Evolutionary conservation across 2,888 invertebrate genomes (phyloP).

Genomic region (Chesias legatella): DNA sequence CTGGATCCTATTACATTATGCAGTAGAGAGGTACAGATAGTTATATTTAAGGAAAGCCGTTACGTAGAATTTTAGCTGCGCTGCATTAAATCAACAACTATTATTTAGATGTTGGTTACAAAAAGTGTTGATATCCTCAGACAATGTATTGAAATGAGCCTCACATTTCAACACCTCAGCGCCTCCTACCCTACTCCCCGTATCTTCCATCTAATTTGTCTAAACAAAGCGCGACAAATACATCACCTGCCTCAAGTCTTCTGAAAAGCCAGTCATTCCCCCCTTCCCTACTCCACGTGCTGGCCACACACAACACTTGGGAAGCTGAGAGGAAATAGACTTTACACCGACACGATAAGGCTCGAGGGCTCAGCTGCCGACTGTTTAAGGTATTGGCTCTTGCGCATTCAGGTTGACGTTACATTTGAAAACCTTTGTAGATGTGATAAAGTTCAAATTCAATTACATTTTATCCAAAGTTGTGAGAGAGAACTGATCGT

Average conservation of each 20-base stretch:
- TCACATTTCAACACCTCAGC: conserved; percentile 1
- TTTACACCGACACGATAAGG: neutral
- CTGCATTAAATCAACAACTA: too few relatives aligned
- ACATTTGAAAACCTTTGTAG: neutral
- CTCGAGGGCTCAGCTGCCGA: neutral
- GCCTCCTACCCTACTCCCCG: conserved; percentile 6
- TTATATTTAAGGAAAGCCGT: too few relatives aligned
- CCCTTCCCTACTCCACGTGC: conserved; percentile 1
- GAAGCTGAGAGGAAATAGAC: conserved; percentile 2
- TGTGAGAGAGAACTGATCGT: neutral
- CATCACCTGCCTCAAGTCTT: conserved; percentile 17
- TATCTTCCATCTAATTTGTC: conserved; percentile 22
- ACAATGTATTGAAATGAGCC: too few relatives aligned
- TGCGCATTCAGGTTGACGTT: conserved; percentile 1
- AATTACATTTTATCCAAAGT: neutral
- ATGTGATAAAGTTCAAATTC: conserved; percentile 7
- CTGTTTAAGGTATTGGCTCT: neutral
- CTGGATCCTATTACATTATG: too few relatives aligned
- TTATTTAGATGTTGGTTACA: too few relatives aligned
- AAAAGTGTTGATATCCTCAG: too few relatives aligned
- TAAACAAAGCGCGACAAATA: conserved; percentile 27
- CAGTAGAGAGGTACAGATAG: too few relatives aligned
- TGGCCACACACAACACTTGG: conserved; percentile 8
- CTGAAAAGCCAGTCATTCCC: conserved; percentile 24
- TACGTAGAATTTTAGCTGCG: too few relatives aligned